A percentile compares a stretch with the other conserved stretches of the same genome.
phyloP scores from a whole-genome alignment of 2,113 vertebrate genomes.

The Hiodon tergisus region DNA sequence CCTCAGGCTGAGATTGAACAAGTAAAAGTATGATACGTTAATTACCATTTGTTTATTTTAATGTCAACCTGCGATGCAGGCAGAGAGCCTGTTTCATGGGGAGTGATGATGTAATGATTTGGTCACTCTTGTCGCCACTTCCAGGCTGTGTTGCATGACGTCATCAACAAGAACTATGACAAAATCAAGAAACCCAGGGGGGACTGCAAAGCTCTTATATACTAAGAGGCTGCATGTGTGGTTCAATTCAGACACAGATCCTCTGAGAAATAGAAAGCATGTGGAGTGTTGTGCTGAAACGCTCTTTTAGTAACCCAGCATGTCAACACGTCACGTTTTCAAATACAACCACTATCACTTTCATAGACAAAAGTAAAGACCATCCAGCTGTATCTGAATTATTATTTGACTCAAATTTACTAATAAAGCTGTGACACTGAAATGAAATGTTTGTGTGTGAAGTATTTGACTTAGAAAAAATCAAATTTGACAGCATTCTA shows the following conservation, averaged over 20 bases:
- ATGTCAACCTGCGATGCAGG: not conserved
- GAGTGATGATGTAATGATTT: slow-evolving; percentile 9
- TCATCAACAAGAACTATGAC: slow-evolving; percentile 80
- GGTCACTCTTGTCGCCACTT: slow-evolving; percentile 15
- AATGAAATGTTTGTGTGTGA: not conserved
- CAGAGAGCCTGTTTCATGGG: not conserved
- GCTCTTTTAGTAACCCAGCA: slow-evolving; percentile 3
- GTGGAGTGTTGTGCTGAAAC: slow-evolving; percentile 36
- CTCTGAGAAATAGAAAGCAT: slow-evolving; percentile 32
- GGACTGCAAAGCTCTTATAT: slow-evolving; percentile 82
- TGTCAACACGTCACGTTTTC: not conserved
- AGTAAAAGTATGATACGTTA: no score
- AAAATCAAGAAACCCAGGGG: slow-evolving; percentile 86
- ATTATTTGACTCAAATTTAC: slow-evolving; percentile 39
- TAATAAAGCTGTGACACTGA: slow-evolving; percentile 51
- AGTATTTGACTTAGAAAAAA: not conserved
- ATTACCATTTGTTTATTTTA: not conserved
- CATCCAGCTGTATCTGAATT: slow-evolving; percentile 13
- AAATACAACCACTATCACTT: slow-evolving; percentile 17
- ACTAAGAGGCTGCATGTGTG: slow-evolving; percentile 54
- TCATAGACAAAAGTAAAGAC: not conserved
- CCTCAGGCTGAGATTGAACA: no score
- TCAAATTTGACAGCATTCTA: no score
- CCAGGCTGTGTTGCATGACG: slow-evolving; percentile 78
- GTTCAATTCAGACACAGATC: slow-evolving; percentile 8